phyloP scores from a whole-genome alignment of 2,888 invertebrate species.

The Athalia cordata region DNA sequence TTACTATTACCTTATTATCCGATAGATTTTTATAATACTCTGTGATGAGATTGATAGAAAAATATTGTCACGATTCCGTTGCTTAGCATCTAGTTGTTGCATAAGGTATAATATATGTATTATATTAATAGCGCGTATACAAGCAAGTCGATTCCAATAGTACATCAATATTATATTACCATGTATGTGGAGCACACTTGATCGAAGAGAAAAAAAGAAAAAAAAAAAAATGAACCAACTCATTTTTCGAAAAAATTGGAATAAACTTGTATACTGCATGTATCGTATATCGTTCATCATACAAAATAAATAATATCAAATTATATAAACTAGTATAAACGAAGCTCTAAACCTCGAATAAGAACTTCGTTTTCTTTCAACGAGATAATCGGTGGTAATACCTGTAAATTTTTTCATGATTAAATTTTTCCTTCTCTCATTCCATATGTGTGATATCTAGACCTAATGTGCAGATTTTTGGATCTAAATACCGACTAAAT shows the following conservation, averaged over 20 bases:
- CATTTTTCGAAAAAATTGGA: not conserved
- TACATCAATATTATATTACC: slow-evolving; percentile 21
- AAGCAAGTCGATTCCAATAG: slow-evolving; percentile 11
- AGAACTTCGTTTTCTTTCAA: not conserved
- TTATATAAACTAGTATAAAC: slow-evolving; percentile 41
- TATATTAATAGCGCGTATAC: slow-evolving; percentile 20
- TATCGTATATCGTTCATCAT: not conserved
- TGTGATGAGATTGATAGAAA: slow-evolving; percentile 64
- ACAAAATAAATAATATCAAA: slow-evolving; percentile 54
- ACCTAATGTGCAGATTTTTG: no score
- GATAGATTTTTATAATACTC: slow-evolving; percentile 67
- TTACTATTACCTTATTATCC: slow-evolving; percentile 50
- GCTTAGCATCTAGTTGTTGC: slow-evolving; percentile 54
- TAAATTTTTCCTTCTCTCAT: not conserved
- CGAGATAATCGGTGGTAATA: slow-evolving; percentile 13
- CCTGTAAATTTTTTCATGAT: not conserved
- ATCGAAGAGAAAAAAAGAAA: not conserved
- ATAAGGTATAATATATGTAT: slow-evolving; percentile 48
- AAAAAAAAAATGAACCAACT: not conserved
- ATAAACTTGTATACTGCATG: not conserved
- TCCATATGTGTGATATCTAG: not conserved
- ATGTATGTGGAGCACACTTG: slow-evolving; percentile 1
- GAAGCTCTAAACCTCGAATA: slow-evolving; percentile 48
- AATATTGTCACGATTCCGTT: slow-evolving; percentile 63
- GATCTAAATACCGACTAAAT: no score